Percentiles rank a stretch among this genome's conserved stretches.
Evolutionary conservation across 2,797 vertebrate species (phyloP).

Genomic region (Loris lydekkerianus): DNA sequence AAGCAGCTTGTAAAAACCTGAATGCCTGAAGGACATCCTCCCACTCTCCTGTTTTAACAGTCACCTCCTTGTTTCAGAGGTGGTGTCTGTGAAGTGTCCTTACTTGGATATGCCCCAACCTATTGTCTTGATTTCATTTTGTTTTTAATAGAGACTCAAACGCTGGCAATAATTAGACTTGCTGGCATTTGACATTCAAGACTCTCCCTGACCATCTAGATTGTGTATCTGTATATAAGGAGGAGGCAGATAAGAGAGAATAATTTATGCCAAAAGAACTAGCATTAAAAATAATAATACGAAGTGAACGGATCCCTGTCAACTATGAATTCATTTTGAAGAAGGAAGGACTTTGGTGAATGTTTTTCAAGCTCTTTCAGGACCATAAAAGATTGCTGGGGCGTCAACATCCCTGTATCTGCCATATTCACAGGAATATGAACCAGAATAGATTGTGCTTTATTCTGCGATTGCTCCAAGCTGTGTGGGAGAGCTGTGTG

Average conservation of each 20-base stretch:
- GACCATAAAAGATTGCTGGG: conserved; percentile 47
- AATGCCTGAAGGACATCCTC: conserved; percentile 65
- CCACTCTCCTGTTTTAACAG: conserved; percentile 59
- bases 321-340: neutral
- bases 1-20: conserved; percentile 61
- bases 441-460: conserved; percentile 74
- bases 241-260: conserved; percentile 14
- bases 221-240: neutral
- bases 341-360: neutral
- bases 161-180: conserved; percentile 19
- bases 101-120: conserved; percentile 62
- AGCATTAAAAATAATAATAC: neutral
- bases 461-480: conserved; percentile 59
- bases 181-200: conserved; percentile 49
- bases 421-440: conserved; percentile 46
- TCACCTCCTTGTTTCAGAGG: conserved; percentile 63
- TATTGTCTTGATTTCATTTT: conserved; percentile 67
- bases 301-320: neutral
- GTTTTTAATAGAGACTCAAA: conserved; percentile 61
- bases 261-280: neutral
- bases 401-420: conserved; percentile 35
- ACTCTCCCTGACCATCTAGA: neutral
- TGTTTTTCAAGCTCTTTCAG: conserved; percentile 50
- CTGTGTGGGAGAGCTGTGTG: conserved; percentile 78
- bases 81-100: conserved; percentile 44